phyloP scores from a whole-genome alignment of 2,797 vertebrate species.

The Esox masquinongy region DNA sequence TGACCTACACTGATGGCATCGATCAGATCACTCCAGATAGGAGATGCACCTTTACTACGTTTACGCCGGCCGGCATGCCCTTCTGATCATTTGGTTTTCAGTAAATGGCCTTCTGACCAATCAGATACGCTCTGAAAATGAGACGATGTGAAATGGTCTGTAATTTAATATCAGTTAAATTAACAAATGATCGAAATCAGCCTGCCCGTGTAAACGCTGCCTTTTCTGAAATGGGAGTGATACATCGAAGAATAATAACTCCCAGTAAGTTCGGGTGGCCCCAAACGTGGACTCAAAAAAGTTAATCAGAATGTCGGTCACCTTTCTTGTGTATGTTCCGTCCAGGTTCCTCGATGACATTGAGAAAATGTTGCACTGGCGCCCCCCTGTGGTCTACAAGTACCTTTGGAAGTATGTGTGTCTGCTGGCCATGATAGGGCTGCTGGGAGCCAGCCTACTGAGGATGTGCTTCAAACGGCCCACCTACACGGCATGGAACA shows the following conservation, averaged over 20 bases:
- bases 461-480: slow-evolving; percentile 62
- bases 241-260: too few relatives aligned
- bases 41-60: neutral
- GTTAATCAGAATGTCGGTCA: neutral
- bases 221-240: too few relatives aligned
- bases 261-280: neutral
- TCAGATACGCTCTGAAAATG: too few relatives aligned
- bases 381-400: slow-evolving; percentile 69
- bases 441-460: slow-evolving; percentile 67
- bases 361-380: slow-evolving; percentile 69
- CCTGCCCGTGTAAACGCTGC: too few relatives aligned
- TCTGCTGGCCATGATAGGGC: slow-evolving; percentile 75
- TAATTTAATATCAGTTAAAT: too few relatives aligned
- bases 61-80: too few relatives aligned
- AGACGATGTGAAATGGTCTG: too few relatives aligned
- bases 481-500: slow-evolving; percentile 79
- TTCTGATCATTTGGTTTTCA: too few relatives aligned
- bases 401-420: slow-evolving; percentile 83
- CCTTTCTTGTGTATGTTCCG: neutral
- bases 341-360: slow-evolving; percentile 82
- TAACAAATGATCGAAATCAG: too few relatives aligned
- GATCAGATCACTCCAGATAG: neutral
- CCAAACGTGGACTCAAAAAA: neutral
- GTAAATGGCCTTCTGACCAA: too few relatives aligned
- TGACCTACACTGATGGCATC: neutral